Percentiles rank a stretch among this genome's conserved stretches.
These are phyloP conservation scores for Chionodraco myersi DNA, from an alignment of 2,113 vertebrate genomes.

Conservation along the genomic window DNA sequence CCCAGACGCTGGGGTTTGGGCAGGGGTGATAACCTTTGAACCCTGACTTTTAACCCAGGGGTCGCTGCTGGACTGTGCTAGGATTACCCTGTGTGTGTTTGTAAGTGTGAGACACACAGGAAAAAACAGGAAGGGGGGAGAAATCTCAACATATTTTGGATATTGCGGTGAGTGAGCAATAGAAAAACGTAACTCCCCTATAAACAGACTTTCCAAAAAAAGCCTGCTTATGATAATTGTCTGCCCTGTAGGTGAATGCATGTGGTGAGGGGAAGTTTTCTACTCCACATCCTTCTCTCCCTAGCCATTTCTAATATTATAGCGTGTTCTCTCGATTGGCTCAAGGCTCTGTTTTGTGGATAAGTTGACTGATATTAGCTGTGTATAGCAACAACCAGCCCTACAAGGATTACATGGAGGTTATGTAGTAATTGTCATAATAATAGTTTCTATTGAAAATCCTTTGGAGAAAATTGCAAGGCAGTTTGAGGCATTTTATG, in stretches of 20 bases:
- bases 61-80: slow-evolving; percentile 21
- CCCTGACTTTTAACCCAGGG: slow-evolving; percentile 74
- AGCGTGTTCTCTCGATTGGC: slow-evolving; percentile 6
- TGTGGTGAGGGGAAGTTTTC: slow-evolving; percentile 16
- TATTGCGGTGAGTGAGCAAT: slow-evolving; percentile 34
- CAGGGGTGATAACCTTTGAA: slow-evolving; percentile 78
- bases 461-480: slow-evolving; percentile 47
- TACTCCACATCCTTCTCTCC: slow-evolving; percentile 40
- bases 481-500: slow-evolving; percentile 1
- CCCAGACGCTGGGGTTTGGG: slow-evolving; percentile 72
- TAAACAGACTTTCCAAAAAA: slow-evolving; percentile 22
- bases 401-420: slow-evolving; percentile 30
- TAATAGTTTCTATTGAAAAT: slow-evolving; percentile 47
- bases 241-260: slow-evolving; percentile 22
- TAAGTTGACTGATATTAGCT: slow-evolving; percentile 28
- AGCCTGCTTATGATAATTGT: slow-evolving; percentile 34
- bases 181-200: slow-evolving; percentile 27
- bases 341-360: slow-evolving; percentile 21
- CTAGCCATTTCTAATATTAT: slow-evolving; percentile 41
- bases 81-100: slow-evolving; percentile 42
- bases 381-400: slow-evolving; percentile 13
- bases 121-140: slow-evolving; percentile 3
- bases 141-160: slow-evolving; percentile 38
- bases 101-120: slow-evolving; percentile 24
- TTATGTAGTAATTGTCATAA: slow-evolving; percentile 36